Conservation (phyloP, 2,113 vertebrate species). For the Actenoides lindsayi region DNA sequence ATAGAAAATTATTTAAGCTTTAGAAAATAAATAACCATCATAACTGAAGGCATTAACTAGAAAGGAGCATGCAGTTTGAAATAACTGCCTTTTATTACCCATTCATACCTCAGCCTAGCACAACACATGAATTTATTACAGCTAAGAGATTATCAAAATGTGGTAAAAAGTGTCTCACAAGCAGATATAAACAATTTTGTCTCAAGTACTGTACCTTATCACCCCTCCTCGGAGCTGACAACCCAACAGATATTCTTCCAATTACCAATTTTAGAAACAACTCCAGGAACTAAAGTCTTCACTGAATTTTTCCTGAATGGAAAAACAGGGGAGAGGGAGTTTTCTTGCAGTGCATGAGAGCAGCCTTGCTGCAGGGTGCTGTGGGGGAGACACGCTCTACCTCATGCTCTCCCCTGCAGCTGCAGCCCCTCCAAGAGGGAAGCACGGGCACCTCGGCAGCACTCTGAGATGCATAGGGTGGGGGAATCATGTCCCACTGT, state of each 20-base stretch:
- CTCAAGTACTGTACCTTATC: neutral
- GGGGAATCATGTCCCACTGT: neutral
- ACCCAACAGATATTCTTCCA: neutral
- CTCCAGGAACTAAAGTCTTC: neutral
- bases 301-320: neutral
- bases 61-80: neutral
- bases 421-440: neutral
- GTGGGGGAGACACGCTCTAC: neutral
- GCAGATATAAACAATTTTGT: neutral
- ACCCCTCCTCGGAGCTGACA: neutral
- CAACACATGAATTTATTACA: neutral
- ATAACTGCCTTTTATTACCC: neutral
- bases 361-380: neutral
- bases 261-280: neutral
- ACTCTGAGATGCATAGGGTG: rapidly evolving
- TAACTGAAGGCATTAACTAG: neutral
- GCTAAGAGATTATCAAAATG: neutral
- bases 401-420: neutral
- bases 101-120: neutral
- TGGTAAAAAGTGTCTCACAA: neutral
- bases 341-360: neutral
- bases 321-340: neutral
- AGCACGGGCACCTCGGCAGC: neutral
- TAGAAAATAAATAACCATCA: neutral
- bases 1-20: neutral